Conservation (phyloP, 2,797 vertebrate genomes). For the Salmo trutta region DNA sequence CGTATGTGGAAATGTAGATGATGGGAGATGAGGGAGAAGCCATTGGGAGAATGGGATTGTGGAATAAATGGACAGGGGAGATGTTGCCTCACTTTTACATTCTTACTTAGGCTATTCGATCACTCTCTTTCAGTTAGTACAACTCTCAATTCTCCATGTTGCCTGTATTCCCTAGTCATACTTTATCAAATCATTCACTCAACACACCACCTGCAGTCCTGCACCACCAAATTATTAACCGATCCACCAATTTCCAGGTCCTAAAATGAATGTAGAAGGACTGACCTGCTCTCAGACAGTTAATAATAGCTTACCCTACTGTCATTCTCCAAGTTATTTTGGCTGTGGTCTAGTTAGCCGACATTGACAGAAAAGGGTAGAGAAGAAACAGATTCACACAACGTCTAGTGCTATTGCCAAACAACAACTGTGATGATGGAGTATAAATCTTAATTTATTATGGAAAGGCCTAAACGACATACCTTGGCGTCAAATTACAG, state of each 20-base stretch:
- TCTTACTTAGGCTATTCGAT: not conserved
- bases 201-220: no score
- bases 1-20: not conserved
- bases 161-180: no score
- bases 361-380: not conserved
- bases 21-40: not conserved
- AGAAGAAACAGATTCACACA: not conserved
- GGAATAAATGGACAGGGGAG: not conserved
- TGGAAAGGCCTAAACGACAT: not conserved
- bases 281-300: no score
- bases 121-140: no score
- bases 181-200: no score
- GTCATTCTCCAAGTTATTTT: no score
- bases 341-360: no score
- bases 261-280: no score
- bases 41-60: not conserved
- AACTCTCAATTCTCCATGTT: no score
- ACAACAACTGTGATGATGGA: not conserved
- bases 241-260: no score
- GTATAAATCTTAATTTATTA: not conserved
- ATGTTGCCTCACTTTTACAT: not conserved
- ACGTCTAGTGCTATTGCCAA: not conserved
- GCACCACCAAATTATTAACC: not conserved
- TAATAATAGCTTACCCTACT: no score
- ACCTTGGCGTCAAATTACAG: not conserved